A percentile compares a stretch with the other conserved stretches of the same genome.
phyloP scores from a whole-genome alignment of 2,113 vertebrate species.

The Pongo abelii region DNA sequence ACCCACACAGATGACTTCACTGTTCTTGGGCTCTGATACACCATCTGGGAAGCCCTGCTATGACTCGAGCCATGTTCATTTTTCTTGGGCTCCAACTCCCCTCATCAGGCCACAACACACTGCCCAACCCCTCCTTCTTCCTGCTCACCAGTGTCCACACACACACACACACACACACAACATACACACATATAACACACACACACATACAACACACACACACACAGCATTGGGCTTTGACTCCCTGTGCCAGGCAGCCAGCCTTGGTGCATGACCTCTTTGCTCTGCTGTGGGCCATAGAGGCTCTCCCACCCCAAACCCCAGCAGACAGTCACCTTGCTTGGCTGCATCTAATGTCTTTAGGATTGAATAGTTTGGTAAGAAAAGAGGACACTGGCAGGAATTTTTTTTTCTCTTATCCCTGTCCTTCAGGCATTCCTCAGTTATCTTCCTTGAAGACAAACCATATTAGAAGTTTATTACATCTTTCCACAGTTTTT shows the following conservation, averaged over 20 bases:
- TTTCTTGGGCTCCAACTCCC: neutral
- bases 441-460: neutral
- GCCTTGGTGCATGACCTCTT: neutral
- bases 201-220: neutral
- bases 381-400: neutral
- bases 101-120: neutral
- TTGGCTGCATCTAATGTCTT: neutral
- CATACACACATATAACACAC: no score
- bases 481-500: neutral
- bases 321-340: neutral
- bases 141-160: neutral
- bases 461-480: neutral
- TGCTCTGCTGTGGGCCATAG: neutral
- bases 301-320: neutral
- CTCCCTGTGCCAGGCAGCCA: neutral
- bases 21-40: neutral
- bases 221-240: neutral
- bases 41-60: neutral
- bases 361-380: neutral
- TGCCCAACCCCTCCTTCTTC: neutral
- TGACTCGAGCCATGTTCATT: neutral
- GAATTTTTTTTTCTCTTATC: neutral
- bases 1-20: neutral
- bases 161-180: neutral
- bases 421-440: neutral